Base-by-base conservation (phyloP, 1,140 invertebrate species). In the Laodelphax striatellus region DNA sequence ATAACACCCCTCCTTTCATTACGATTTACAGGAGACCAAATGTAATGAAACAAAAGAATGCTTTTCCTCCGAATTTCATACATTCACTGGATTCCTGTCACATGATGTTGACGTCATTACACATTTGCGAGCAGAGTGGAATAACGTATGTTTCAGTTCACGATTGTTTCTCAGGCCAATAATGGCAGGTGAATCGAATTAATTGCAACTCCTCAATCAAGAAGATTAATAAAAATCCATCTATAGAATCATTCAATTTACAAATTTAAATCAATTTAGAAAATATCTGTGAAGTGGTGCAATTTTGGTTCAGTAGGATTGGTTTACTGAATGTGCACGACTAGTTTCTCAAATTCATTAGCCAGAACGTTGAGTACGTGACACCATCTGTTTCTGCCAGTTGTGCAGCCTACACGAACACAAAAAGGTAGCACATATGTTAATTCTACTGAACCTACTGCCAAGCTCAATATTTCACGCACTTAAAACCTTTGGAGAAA, bases 161-260 rank as follows among this genome's bases (percentile, higher is more conserved):
- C 73, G 97, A 99, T 76, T 99, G 96, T 72, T 99, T 88, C 76
- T 99, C n/a, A n/a, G n/a, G n/a, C n/a, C n/a, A n/a, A n/a, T n/a
- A n/a, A n/a, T n/a, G n/a, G n/a, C n/a, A n/a, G n/a, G n/a, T n/a
- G n/a, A n/a, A n/a, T n/a, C n/a, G n/a, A n/a, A n/a, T n/a, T n/a
- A n/a, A n/a, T n/a, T n/a, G n/a, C n/a, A n/a, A n/a, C n/a, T n/a
- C n/a, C n/a, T n/a, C n/a, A n/a, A n/a, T n/a, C n/a, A n/a, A n/a
- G n/a, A n/a, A n/a, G n/a, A n/a, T n/a, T n/a, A n/a, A n/a, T n/a
- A n/a, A n/a, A n/a, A n/a, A n/a, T n/a, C n/a, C n/a, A n/a, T n/a
- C n/a, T n/a, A n/a, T n/a, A n/a, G n/a, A n/a, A n/a, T n/a, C n/a
- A n/a, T n/a, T n/a, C n/a, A 31, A 31, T 31, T 31, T 31, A 31